phyloP scores from a whole-genome alignment of 2,888 invertebrate species.

The Cosmia trapezina region DNA sequence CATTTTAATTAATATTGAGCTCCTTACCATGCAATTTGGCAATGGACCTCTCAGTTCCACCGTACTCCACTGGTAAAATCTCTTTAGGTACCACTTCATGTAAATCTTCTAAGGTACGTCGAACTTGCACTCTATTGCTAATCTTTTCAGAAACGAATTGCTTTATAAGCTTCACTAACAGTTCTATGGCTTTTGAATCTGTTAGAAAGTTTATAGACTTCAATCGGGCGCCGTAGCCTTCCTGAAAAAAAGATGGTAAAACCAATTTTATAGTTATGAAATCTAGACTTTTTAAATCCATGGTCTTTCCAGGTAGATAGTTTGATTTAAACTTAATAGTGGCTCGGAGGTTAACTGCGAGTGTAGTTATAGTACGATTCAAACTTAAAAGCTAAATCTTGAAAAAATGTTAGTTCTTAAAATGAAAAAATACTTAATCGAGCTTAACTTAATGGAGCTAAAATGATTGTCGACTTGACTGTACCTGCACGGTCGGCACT shows the following conservation, averaged over 20 bases:
- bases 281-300: background rate
- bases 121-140: conserved; percentile 63
- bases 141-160: conserved; percentile 68
- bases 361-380: too few species aligned
- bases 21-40: conserved; percentile 28
- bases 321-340: too few species aligned
- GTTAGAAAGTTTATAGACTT: conserved; percentile 70
- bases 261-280: background rate
- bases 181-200: conserved; percentile 71
- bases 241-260: conserved; percentile 56
- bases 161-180: conserved; percentile 56
- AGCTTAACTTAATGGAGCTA: too few species aligned
- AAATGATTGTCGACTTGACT: too few species aligned
- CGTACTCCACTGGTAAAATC: conserved; percentile 71
- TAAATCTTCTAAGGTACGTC: conserved; percentile 64
- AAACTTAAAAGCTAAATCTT: too few species aligned
- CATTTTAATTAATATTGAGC: background rate
- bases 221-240: conserved; percentile 71
- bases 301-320: background rate
- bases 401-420: too few species aligned
- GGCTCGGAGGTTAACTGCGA: too few species aligned
- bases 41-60: conserved; percentile 69
- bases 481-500: too few species aligned
- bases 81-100: conserved; percentile 64
- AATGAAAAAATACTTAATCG: too few species aligned